Evolutionary conservation across 2,797 vertebrate species (phyloP).

Genomic region (Micropoecilia bifurca): DNA sequence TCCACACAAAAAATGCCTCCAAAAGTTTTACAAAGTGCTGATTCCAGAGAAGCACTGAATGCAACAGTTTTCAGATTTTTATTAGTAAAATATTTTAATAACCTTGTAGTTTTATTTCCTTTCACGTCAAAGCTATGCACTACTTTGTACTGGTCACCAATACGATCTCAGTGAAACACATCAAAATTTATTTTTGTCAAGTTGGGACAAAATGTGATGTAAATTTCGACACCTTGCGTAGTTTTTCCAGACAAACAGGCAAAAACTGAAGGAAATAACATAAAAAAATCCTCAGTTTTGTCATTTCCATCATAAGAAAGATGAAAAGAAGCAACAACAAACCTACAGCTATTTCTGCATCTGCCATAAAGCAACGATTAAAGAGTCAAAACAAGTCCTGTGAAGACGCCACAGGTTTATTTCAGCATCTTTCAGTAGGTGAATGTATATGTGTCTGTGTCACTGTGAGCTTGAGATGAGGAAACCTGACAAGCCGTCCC

Average conservation of each 20-base stretch:
- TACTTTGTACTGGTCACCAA: background rate
- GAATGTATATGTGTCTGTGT: constrained; percentile 13
- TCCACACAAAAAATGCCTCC: too few relatives aligned
- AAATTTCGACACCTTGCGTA: background rate
- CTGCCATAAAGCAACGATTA: background rate
- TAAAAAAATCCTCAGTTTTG: background rate
- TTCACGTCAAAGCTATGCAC: background rate
- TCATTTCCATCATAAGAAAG: background rate
- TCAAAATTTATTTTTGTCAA: background rate
- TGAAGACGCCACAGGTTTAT: constrained; percentile 2
- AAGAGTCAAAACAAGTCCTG: background rate
- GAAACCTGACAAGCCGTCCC: constrained; percentile 51
- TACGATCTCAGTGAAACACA: background rate
- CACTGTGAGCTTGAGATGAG: constrained; percentile 19
- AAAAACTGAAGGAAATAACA: background rate
- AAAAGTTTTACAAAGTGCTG: background rate
- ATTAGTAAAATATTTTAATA: background rate
- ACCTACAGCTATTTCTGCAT: background rate
- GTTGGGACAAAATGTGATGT: background rate
- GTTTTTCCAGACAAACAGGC: background rate
- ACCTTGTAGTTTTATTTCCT: background rate
- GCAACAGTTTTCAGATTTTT: background rate
- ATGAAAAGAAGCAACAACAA: background rate
- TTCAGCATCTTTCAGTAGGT: background rate
- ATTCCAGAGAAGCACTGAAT: background rate